A percentile compares a stretch with the other conserved stretches of the same genome.
Conservation (phyloP, 1,140 invertebrate genomes). For the Anastatus disparis region DNA sequence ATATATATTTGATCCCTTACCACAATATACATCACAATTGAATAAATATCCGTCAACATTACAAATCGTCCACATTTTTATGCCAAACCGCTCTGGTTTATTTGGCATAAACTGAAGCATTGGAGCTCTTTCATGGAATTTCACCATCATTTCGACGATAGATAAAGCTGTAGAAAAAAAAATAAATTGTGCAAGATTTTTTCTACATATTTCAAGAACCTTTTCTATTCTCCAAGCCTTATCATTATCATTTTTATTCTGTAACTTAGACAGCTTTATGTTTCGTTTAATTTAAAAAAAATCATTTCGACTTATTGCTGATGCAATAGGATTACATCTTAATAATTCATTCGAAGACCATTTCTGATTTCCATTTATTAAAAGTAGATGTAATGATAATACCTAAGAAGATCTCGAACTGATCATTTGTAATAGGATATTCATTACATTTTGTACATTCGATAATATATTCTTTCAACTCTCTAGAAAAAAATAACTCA, state of each 20-base stretch:
- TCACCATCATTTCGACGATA: slow-evolving; percentile 30
- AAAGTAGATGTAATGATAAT: slow-evolving; percentile 19
- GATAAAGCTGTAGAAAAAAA: slow-evolving; percentile 22
- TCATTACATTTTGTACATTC: slow-evolving; percentile 4
- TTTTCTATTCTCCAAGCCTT: slow-evolving; percentile 11
- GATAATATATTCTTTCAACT: slow-evolving; percentile 18
- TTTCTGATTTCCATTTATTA: slow-evolving; percentile 39
- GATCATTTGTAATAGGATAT: not conserved
- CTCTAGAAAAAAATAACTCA: slow-evolving; percentile 7
- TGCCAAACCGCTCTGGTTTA: slow-evolving; percentile 19
- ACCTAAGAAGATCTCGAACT: slow-evolving; percentile 14
- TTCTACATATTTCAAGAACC: slow-evolving; percentile 14
- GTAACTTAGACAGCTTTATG: slow-evolving; percentile 13
- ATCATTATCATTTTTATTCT: slow-evolving; percentile 5
- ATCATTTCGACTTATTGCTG: slow-evolving; percentile 5
- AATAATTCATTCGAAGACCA: slow-evolving; percentile 26
- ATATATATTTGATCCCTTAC: too few relatives aligned
- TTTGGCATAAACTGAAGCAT: slow-evolving; percentile 34
- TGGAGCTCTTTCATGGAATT: slow-evolving; percentile 22
- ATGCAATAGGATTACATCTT: slow-evolving; percentile 1
- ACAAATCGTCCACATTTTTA: slow-evolving; percentile 30
- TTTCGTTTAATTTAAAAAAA: slow-evolving; percentile 10
- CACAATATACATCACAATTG: slow-evolving; percentile 30
- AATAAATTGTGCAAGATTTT: slow-evolving; percentile 18
- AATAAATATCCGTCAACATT: slow-evolving; percentile 28